These are phyloP conservation scores for Dipodomys spectabilis DNA, from an alignment of 2,113 vertebrate genomes.

Conservation along the genomic window DNA sequence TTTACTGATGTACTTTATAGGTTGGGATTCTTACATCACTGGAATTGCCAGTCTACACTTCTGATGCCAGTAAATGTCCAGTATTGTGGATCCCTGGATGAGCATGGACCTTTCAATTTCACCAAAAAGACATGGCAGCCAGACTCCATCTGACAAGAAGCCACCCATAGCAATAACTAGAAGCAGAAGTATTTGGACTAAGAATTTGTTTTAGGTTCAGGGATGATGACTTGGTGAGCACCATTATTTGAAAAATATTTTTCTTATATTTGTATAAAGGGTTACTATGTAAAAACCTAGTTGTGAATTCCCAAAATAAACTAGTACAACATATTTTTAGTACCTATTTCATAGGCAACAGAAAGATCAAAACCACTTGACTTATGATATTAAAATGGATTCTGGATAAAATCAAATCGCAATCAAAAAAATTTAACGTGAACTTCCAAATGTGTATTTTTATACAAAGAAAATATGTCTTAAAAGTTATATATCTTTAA, in stretches of 20 bases:
- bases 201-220: conserved; percentile 6
- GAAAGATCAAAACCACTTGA: conserved; percentile 72
- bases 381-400: conserved; percentile 49
- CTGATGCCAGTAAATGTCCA: conserved; percentile 77
- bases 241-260: conserved; percentile 10
- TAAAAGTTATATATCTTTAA: conserved; percentile 58
- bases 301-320: conserved; percentile 66
- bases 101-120: conserved; percentile 61
- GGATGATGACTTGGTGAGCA: not conserved
- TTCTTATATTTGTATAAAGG: conserved; percentile 55
- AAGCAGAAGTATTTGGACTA: not conserved
- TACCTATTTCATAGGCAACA: conserved; percentile 66
- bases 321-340: conserved; percentile 60
- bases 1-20: conserved; percentile 82
- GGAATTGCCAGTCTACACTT: conserved; percentile 74
- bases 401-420: conserved; percentile 65
- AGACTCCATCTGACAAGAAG: not conserved
- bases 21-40: conserved; percentile 80
- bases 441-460: conserved; percentile 47
- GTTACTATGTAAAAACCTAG: conserved; percentile 54
- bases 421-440: conserved; percentile 52
- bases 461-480: conserved; percentile 60
- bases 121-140: conserved; percentile 42
- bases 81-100: conserved; percentile 41
- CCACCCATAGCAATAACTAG: not conserved